These are phyloP conservation scores for Xiphophorus maculatus DNA, from an alignment of 2,113 vertebrate species.

Conservation along the genomic window DNA sequence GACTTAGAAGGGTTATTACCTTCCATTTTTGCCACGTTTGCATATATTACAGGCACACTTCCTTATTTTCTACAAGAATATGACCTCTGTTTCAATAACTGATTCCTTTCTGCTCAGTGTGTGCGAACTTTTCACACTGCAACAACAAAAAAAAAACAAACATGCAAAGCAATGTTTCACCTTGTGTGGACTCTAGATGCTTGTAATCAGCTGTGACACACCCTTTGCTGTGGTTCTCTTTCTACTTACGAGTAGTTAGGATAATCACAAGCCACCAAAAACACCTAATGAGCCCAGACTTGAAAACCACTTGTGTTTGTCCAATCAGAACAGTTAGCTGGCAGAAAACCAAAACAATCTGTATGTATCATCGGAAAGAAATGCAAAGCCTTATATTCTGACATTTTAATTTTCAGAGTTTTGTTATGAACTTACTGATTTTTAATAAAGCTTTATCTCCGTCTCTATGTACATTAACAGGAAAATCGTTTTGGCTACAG, in stretches of 20 bases:
- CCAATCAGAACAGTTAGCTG: constrained; percentile 25
- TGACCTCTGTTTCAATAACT: neutral
- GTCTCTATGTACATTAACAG: neutral
- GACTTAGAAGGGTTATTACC: neutral
- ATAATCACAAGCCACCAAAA: constrained; percentile 35
- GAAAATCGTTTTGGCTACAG: neutral
- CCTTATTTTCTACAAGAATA: neutral
- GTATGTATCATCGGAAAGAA: constrained; percentile 1
- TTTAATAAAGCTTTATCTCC: neutral
- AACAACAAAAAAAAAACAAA: neutral
- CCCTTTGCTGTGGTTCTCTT: constrained; percentile 25
- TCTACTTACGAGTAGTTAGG: constrained; percentile 29
- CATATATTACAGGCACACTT: neutral
- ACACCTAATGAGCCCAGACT: constrained; percentile 16
- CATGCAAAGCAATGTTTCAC: constrained; percentile 12
- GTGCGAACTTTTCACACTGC: neutral
- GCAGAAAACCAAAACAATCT: neutral
- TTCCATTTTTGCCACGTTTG: neutral
- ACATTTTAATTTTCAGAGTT: neutral
- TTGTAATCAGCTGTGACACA: constrained; percentile 36
- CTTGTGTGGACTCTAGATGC: constrained; percentile 38
- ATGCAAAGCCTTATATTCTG: neutral
- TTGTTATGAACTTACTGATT: no score
- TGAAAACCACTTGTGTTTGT: constrained; percentile 35
- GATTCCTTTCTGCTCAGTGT: neutral